Conservation (phyloP, 2,888 invertebrate genomes). For the Drosophila birchii region DNA sequence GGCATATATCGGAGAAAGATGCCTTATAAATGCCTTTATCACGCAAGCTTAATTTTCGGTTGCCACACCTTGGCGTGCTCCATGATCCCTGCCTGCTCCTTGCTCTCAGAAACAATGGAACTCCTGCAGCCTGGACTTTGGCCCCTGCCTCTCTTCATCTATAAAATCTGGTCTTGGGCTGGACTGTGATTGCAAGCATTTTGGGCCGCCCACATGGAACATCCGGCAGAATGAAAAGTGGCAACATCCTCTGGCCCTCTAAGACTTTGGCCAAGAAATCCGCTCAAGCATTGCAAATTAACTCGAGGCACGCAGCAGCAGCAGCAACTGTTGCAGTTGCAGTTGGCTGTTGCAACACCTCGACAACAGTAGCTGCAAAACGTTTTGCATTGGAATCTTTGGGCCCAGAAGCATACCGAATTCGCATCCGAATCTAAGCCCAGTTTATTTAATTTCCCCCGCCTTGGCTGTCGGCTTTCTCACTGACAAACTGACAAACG, state of each 20-base stretch:
- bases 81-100: slow-evolving; percentile 5
- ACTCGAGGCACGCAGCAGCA: slow-evolving; percentile 45
- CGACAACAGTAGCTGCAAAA: slow-evolving; percentile 59
- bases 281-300: slow-evolving; percentile 75
- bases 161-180: neutral
- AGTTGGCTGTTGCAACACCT: slow-evolving; percentile 53
- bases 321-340: slow-evolving; percentile 32
- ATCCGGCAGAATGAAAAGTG: slow-evolving; percentile 42
- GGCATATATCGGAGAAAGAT: slow-evolving; percentile 4
- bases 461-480: slow-evolving; percentile 65
- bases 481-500: slow-evolving; percentile 18
- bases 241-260: slow-evolving; percentile 65
- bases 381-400: slow-evolving; percentile 53
- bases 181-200: slow-evolving; percentile 11
- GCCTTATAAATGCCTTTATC: slow-evolving; percentile 29
- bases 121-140: slow-evolving; percentile 44
- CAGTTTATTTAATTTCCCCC: slow-evolving; percentile 44
- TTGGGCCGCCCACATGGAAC: slow-evolving; percentile 33
- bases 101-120: neutral
- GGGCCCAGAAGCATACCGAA: slow-evolving; percentile 18
- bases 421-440: slow-evolving; percentile 19
- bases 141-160: neutral
- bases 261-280: slow-evolving; percentile 67
- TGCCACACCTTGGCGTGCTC: slow-evolving; percentile 59
- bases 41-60: slow-evolving; percentile 58